Evolutionary conservation across 1,140 invertebrate genomes (phyloP), one percentile per base, ranked within the genome.

Genomic region (Brachystomella parvula): DNA sequence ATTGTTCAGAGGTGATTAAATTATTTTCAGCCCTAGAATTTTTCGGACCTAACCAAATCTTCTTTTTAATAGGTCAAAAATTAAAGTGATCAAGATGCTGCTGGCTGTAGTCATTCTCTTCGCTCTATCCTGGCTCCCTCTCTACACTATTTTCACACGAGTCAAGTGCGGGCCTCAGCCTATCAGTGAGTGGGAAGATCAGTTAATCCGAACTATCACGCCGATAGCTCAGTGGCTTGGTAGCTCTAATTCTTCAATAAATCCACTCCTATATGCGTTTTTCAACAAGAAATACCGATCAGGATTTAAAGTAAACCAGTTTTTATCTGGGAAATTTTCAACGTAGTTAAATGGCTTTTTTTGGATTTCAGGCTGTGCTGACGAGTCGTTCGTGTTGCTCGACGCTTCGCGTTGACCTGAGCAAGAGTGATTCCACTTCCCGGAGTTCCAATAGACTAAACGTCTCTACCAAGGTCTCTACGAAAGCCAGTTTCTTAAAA

Each of bases 211-310:
- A 39, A 74, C 80, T 3, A 74, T 80, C 2, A 74, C 77, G 15
- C 83, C 83, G 0, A 75, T 84, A 21, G 81, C 83, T 9, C 83
- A 85, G 74, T 85, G 84, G 82, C 75, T 85, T 1, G 82, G 81
- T 0, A 76, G 80, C 15, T 79, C 82, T 29, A 63, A 76, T 65
- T 71, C 74, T n/a, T 73, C 74, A 35, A 73, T 73, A 17, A 73
- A 73, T 63, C 71, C 71, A 39, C 68, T 73, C 56, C 63, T 73
- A 2, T 73, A 73, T 63, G 67, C 68, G 31, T 70, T 73, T 44
- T 73, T 70, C 61, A 73, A 73, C 58, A 73, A 71, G 58, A 72
- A 72, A 47, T 72, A 72, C 53, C 62, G 71, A 26, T 62, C 67
- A 56, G 71, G 71, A 61, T 72, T 72, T 33, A 72, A 72, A 63